These are phyloP conservation scores for Dyspetes luteomarginatus DNA, from an alignment of 2,888 invertebrate genomes.

Conservation along the genomic window DNA sequence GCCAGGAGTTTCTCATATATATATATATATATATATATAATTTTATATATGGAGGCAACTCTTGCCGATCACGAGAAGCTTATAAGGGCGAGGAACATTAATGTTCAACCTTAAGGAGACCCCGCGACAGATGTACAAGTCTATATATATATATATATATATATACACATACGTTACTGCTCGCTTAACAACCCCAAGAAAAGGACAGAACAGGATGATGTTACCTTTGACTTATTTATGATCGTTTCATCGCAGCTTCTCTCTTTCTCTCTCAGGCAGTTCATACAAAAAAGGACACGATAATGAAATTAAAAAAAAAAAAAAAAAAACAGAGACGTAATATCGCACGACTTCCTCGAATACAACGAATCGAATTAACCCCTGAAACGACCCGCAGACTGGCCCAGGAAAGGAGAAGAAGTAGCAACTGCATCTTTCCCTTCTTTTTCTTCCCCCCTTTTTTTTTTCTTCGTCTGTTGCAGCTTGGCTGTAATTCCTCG, in stretches of 20 bases:
- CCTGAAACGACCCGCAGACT: slow-evolving; percentile 51
- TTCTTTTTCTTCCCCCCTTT: slow-evolving; percentile 17
- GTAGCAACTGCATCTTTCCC: too few species aligned
- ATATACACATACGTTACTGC: neutral
- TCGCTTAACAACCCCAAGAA: slow-evolving; percentile 39
- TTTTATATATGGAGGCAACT: neutral
- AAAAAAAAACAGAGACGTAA: slow-evolving; percentile 30
- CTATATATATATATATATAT: neutral
- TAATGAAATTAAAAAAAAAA: slow-evolving; percentile 11
- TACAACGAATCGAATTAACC: slow-evolving; percentile 69
- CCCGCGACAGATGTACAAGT: slow-evolving; percentile 46
- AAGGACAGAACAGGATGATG: slow-evolving; percentile 21
- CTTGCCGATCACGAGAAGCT: slow-evolving; percentile 30
- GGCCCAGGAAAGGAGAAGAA: too few species aligned
- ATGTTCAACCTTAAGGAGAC: slow-evolving; percentile 54
- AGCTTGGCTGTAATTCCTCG: slow-evolving; percentile 29
- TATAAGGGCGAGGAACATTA: slow-evolving; percentile 49
- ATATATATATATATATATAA: neutral
- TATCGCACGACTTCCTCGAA: slow-evolving; percentile 62
- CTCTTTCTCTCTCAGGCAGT: slow-evolving; percentile 2
- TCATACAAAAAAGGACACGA: neutral
- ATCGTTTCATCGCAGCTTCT: slow-evolving; percentile 39
- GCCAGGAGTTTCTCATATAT: too few species aligned
- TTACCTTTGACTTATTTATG: slow-evolving; percentile 57
- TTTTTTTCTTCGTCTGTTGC: slow-evolving; percentile 39